These are phyloP conservation scores for Phenacoccus solenopsis DNA, from an alignment of 1,140 invertebrate species.

Conservation along the genomic window DNA sequence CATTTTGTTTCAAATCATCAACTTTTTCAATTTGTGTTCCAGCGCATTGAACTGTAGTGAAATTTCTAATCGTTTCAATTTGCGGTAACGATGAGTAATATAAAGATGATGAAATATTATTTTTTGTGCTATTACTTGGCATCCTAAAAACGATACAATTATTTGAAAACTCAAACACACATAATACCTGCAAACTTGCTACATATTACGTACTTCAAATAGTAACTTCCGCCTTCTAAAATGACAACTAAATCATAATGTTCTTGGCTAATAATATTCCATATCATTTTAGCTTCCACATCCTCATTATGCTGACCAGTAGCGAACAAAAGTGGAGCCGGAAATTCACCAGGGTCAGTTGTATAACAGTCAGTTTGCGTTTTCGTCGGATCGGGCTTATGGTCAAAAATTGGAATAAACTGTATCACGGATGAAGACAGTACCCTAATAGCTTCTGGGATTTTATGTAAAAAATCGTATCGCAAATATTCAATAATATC, in stretches of 20 bases:
- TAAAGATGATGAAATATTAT: neutral
- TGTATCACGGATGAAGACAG: slow-evolving; percentile 61
- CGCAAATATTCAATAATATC: slow-evolving; percentile 69
- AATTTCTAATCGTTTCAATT: neutral
- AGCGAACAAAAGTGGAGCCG: slow-evolving; percentile 22
- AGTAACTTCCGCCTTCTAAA: slow-evolving; percentile 45
- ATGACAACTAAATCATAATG: slow-evolving; percentile 47
- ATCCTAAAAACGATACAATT: slow-evolving; percentile 18
- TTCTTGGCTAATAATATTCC: slow-evolving; percentile 22
- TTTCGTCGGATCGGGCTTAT: slow-evolving; percentile 9
- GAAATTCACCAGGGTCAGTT: slow-evolving; percentile 16
- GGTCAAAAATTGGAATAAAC: slow-evolving; percentile 48
- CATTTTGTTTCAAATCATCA: slow-evolving; percentile 20
- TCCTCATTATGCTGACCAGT: slow-evolving; percentile 19
- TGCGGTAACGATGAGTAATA: neutral
- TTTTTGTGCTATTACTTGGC: slow-evolving; percentile 18
- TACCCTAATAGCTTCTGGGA: slow-evolving; percentile 47
- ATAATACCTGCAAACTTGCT: slow-evolving; percentile 9
- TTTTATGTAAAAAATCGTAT: slow-evolving; percentile 49
- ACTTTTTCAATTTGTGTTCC: slow-evolving; percentile 9
- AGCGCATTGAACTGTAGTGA: neutral
- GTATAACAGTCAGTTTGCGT: slow-evolving; percentile 22
- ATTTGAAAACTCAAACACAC: neutral
- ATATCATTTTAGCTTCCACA: slow-evolving; percentile 16
- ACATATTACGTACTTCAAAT: slow-evolving; percentile 42